Evolutionary conservation across 1,140 invertebrate genomes (phyloP).

Genomic region (Fopius arisanus): DNA sequence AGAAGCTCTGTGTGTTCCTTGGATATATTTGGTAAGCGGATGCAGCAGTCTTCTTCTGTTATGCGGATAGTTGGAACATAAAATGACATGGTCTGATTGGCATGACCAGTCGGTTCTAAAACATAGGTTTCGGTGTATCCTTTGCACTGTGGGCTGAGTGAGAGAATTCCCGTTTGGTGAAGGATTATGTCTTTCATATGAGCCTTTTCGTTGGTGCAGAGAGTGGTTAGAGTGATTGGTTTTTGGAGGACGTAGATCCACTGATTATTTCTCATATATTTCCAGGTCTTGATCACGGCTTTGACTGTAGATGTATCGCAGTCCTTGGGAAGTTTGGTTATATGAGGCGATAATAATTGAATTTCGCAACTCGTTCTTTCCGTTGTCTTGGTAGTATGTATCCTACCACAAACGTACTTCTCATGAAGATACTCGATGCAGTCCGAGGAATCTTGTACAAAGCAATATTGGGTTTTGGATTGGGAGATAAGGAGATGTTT

Average conservation of each 20-base stretch:
- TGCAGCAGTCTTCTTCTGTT: slow-evolving; percentile 21
- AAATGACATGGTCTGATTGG: slow-evolving; percentile 1
- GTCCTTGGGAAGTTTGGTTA: not conserved
- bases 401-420: not conserved
- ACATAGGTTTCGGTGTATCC: slow-evolving; percentile 19
- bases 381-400: not conserved
- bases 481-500: slow-evolving; percentile 14
- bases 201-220: not conserved
- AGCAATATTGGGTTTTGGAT: too few relatives aligned
- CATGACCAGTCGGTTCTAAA: slow-evolving; percentile 20
- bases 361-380: not conserved
- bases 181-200: not conserved
- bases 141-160: slow-evolving; percentile 4
- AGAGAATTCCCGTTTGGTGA: slow-evolving; percentile 12
- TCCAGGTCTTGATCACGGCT: slow-evolving; percentile 26
- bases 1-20: not conserved
- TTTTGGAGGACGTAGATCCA: too few relatives aligned
- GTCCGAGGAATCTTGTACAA: slow-evolving; percentile 21
- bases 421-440: slow-evolving; percentile 5
- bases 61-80: slow-evolving; percentile 21
- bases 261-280: slow-evolving; percentile 13
- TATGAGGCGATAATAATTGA: not conserved
- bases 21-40: not conserved
- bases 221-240: slow-evolving; percentile 15
- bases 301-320: slow-evolving; percentile 16